Evolutionary conservation across 2,113 vertebrate species (phyloP).

Genomic region (Ctenomys sociabilis): DNA sequence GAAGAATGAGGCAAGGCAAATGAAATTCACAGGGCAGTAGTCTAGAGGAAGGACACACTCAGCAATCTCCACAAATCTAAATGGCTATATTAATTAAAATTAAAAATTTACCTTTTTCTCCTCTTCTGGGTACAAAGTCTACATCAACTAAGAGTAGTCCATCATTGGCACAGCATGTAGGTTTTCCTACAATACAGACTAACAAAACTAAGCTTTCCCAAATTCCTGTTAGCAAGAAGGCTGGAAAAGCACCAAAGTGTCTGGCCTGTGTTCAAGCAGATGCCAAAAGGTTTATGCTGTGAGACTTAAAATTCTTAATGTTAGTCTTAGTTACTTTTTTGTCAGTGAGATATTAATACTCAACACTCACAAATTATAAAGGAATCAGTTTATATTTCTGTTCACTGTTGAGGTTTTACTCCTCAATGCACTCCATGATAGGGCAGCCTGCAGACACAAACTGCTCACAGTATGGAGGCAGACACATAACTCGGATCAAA

Average conservation of each 20-base stretch:
- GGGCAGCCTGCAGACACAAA: neutral
- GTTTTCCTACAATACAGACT: neutral
- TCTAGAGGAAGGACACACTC: neutral
- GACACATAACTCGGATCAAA: neutral
- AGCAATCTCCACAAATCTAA: constrained; percentile 27
- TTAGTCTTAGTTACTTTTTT: neutral
- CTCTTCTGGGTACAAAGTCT: neutral
- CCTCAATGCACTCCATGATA: neutral
- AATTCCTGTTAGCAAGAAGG: neutral
- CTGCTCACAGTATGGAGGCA: neutral
- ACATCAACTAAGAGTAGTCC: neutral
- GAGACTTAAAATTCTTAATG: neutral
- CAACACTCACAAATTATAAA: neutral
- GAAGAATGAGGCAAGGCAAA: neutral
- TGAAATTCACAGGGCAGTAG: neutral
- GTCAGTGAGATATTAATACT: neutral
- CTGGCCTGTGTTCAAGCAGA: neutral
- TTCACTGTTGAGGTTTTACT: neutral
- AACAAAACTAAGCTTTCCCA: neutral
- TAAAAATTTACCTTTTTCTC: neutral
- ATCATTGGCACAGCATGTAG: neutral
- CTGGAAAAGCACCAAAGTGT: neutral
- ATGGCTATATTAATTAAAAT: neutral
- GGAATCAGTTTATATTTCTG: neutral
- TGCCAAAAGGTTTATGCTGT: neutral